phyloP scores from a whole-genome alignment of 2,113 vertebrate species.

The Cyrtonyx montezumae region DNA sequence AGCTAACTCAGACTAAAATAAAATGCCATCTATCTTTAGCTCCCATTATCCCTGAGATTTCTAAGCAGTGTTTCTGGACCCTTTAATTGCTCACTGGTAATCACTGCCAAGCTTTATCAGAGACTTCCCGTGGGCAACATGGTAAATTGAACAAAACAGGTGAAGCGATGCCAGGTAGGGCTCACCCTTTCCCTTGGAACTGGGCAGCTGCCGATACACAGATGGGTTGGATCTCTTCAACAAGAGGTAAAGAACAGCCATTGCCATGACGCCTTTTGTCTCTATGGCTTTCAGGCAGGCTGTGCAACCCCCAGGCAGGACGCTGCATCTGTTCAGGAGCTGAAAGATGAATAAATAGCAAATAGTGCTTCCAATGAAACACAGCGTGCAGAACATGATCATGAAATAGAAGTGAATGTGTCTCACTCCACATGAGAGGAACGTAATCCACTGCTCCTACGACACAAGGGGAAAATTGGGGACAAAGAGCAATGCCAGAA shows the following conservation, averaged over 20 bases:
- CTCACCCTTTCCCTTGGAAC: constrained; percentile 65
- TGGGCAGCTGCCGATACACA: constrained; percentile 57
- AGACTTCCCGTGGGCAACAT: neutral
- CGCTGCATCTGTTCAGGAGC: constrained; percentile 39
- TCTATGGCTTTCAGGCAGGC: constrained; percentile 35
- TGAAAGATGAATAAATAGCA: constrained; percentile 20
- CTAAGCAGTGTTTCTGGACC: neutral
- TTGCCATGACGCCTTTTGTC: constrained; percentile 36
- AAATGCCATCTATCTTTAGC: neutral
- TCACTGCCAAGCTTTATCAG: neutral
- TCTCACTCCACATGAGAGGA: neutral
- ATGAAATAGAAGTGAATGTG: neutral
- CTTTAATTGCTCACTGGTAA: neutral
- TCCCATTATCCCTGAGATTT: neutral
- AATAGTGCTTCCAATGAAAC: neutral
- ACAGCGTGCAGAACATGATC: neutral
- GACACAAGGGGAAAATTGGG: neutral
- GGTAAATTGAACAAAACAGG: neutral
- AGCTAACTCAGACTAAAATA: neutral
- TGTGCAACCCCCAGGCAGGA: constrained; percentile 6
- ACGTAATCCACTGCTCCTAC: neutral
- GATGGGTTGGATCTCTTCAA: constrained; percentile 32
- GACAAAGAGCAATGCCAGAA: neutral
- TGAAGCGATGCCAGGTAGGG: neutral
- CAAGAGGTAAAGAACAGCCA: constrained; percentile 57